phyloP scores from a whole-genome alignment of 2,888 invertebrate species.

The Meganola albula region DNA sequence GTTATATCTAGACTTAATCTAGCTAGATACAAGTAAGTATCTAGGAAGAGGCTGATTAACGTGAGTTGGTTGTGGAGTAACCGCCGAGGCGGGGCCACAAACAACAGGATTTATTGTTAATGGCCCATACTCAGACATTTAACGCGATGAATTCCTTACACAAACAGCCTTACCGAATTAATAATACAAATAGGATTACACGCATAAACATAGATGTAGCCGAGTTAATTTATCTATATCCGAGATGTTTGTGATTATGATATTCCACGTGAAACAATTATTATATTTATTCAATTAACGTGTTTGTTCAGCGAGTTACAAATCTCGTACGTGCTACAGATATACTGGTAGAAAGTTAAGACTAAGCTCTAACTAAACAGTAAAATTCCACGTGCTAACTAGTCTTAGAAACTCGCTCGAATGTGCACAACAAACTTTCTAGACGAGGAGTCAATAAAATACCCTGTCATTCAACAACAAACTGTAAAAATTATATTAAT shows the following conservation, averaged over 20 bases:
- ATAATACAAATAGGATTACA: slow-evolving; percentile 30
- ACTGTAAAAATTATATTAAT: slow-evolving; percentile 12
- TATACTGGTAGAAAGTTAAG: slow-evolving; percentile 27
- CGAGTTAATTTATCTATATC: slow-evolving; percentile 15
- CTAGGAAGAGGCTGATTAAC: slow-evolving; percentile 64
- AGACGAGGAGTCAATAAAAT: slow-evolving; percentile 39
- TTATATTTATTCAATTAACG: slow-evolving; percentile 33
- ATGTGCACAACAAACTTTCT: slow-evolving; percentile 40
- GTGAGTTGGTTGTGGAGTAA: slow-evolving; percentile 44
- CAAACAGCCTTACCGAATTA: slow-evolving; percentile 35
- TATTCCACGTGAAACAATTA: slow-evolving; percentile 22
- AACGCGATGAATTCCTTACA: slow-evolving; percentile 53
- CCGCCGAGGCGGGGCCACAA: slow-evolving; percentile 43
- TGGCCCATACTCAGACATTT: slow-evolving; percentile 55
- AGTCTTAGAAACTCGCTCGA: slow-evolving; percentile 38
- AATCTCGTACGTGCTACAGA: slow-evolving; percentile 32
- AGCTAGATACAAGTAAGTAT: slow-evolving; percentile 51
- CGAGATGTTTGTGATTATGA: slow-evolving; percentile 10
- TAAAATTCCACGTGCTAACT: slow-evolving; percentile 39
- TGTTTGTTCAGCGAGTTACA: slow-evolving; percentile 31
- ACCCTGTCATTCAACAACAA: slow-evolving; percentile 8
- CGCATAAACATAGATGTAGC: slow-evolving; percentile 19
- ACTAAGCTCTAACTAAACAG: slow-evolving; percentile 39
- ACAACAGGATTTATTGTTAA: slow-evolving; percentile 69
- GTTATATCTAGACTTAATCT: too few relatives aligned